A percentile compares a stretch with the other conserved stretches of the same genome.
Conservation (phyloP, 2,113 vertebrate species). For the Jaculus jaculus region DNA sequence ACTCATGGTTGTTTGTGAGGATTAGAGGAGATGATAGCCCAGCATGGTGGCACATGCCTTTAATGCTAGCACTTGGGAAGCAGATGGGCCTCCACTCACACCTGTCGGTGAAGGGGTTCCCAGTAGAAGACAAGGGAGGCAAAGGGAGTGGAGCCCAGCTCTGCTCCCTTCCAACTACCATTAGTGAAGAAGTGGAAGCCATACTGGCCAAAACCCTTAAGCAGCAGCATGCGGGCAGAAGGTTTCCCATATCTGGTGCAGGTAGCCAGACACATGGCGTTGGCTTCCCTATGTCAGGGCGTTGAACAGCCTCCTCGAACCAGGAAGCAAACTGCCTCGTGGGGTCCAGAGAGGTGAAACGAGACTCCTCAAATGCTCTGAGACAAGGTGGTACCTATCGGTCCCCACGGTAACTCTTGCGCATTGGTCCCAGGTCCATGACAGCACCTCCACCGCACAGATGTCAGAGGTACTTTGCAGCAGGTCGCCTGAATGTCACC, state of each 20-base stretch:
- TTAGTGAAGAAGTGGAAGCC: conserved; percentile 96
- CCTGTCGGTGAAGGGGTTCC: no score
- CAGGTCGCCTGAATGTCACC: conserved; percentile 35
- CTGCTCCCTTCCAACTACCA: conserved; percentile 93
- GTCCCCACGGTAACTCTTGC: conserved; percentile 91
- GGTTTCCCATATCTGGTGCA: conserved; percentile 92
- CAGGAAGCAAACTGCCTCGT: conserved; percentile 92
- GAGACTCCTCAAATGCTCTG: conserved; percentile 92
- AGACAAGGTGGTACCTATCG: conserved; percentile 84
- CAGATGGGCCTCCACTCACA: no score
- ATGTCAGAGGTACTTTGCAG: conserved; percentile 14
- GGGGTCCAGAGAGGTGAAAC: conserved; percentile 90
- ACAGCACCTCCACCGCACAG: background rate
- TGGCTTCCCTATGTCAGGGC: conserved; percentile 90
- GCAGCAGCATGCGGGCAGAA: conserved; percentile 94
- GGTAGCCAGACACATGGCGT: conserved; percentile 96
- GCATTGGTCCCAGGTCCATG: conserved; percentile 93
- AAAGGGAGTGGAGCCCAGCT: no score
- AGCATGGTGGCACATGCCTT: no score
- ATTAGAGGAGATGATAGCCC: background rate
- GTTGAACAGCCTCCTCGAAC: conserved; percentile 91
- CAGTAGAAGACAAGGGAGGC: no score
- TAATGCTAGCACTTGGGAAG: no score
- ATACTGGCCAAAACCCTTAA: conserved; percentile 92
- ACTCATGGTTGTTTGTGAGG: background rate